Percentiles rank a stretch among this genome's conserved stretches.
These are phyloP conservation scores for Dendrocincla fuliginosa DNA, from an alignment of 2,797 vertebrate species.

Conservation along the genomic window DNA sequence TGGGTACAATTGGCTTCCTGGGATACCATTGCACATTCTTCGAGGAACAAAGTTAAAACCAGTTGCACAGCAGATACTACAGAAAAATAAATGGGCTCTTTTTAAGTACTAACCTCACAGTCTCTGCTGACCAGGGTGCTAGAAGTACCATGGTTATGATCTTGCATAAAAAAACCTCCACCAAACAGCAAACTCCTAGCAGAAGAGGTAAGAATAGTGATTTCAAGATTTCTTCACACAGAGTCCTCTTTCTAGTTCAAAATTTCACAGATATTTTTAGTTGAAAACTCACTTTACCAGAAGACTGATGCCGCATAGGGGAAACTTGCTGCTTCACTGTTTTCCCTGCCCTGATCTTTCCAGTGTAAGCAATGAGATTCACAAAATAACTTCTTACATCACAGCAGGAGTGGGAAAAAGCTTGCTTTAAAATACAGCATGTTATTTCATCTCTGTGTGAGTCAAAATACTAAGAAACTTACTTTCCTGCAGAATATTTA, in stretches of 20 bases:
- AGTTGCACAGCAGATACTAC: not conserved
- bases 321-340: not conserved
- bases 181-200: not conserved
- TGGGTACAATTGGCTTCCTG: not conserved
- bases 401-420: not conserved
- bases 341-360: not conserved
- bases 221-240: not conserved
- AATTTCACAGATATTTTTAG: not conserved
- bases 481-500: not conserved
- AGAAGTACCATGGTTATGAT: not conserved
- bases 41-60: not conserved
- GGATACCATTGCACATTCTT: not conserved
- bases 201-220: not conserved
- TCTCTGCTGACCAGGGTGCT: not conserved
- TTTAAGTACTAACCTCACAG: not conserved
- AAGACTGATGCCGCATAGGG: not conserved
- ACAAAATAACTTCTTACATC: not conserved
- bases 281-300: not conserved
- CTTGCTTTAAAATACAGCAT: conserved; percentile 14
- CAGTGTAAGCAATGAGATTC: not conserved
- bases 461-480: not conserved
- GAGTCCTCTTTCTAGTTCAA: not conserved
- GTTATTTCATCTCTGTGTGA: not conserved
- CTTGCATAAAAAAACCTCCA: not conserved
- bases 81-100: not conserved